A percentile compares a stretch with the other conserved stretches of the same genome.
Evolutionary conservation across 1,140 invertebrate species (phyloP).

Genomic region (Melanaphis sacchari): DNA sequence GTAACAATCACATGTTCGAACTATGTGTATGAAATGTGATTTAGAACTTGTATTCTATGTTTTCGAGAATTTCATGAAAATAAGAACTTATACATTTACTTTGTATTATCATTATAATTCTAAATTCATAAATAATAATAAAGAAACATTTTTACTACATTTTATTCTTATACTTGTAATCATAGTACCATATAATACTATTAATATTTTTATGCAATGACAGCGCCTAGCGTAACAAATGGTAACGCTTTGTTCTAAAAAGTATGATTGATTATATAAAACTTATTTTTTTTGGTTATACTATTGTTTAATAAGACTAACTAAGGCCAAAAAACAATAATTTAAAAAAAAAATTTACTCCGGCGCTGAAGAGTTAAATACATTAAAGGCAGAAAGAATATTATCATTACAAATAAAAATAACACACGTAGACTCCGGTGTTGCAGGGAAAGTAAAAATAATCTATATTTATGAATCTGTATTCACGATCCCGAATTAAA

Average conservation of each 20-base stretch:
- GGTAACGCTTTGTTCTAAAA: constrained; percentile 4
- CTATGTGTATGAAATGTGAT: not conserved
- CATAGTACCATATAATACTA: not conserved
- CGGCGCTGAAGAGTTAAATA: too few relatives aligned
- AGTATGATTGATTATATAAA: not conserved
- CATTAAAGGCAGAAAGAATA: too few relatives aligned
- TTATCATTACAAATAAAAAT: too few relatives aligned
- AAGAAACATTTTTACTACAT: not conserved
- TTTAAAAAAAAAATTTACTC: not conserved
- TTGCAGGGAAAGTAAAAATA: too few relatives aligned
- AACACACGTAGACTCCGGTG: too few relatives aligned
- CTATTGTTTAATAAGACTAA: not conserved
- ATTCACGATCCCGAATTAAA: too few relatives aligned
- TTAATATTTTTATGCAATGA: not conserved
- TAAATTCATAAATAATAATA: not conserved
- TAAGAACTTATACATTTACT: not conserved
- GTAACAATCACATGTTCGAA: not conserved
- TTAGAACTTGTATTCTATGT: not conserved
- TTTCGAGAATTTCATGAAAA: not conserved
- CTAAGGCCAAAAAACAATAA: not conserved
- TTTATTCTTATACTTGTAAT: not conserved
- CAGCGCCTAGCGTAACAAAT: not conserved
- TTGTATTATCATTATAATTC: not conserved
- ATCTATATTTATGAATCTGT: too few relatives aligned
- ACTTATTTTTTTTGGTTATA: not conserved